A percentile compares a stretch with the other conserved stretches of the same genome.
phyloP scores from a whole-genome alignment of 2,888 invertebrate genomes.

The Sarcophaga carnaria region DNA sequence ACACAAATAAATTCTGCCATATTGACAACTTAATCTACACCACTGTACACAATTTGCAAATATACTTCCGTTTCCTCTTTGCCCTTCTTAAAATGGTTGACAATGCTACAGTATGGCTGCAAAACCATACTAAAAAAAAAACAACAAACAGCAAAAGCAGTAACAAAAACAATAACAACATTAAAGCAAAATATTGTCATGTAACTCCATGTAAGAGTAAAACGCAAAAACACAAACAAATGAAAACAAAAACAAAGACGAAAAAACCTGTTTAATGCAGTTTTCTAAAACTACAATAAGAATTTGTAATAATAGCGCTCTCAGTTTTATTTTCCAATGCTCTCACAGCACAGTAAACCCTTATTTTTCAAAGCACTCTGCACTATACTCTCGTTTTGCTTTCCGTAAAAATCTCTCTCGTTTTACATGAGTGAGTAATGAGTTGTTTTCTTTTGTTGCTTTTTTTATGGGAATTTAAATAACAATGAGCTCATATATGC shows the following conservation, averaged over 20 bases:
- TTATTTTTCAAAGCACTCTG: slow-evolving; percentile 37
- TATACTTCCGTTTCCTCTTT: slow-evolving; percentile 68
- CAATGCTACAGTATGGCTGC: background rate
- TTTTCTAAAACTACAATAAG: slow-evolving; percentile 54
- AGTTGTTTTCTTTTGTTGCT: slow-evolving; percentile 51
- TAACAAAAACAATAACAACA: no score
- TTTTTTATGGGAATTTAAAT: slow-evolving; percentile 3
- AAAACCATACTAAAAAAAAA: slow-evolving; percentile 22
- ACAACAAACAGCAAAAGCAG: slow-evolving; percentile 25
- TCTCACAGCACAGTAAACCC: slow-evolving; percentile 46
- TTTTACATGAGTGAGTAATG: slow-evolving; percentile 56
- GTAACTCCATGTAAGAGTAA: slow-evolving; percentile 55
- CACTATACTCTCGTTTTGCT: background rate
- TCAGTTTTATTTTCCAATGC: slow-evolving; percentile 26
- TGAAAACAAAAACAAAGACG: background rate
- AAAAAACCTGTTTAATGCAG: slow-evolving; percentile 65
- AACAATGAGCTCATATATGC: background rate
- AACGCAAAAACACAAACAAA: slow-evolving; percentile 13
- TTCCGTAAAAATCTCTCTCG: background rate
- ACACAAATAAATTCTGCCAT: no score
- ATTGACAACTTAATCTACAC: background rate
- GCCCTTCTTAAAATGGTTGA: slow-evolving; percentile 52
- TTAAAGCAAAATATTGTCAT: slow-evolving; percentile 37
- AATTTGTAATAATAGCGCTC: slow-evolving; percentile 49
- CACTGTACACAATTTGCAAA: slow-evolving; percentile 58